phyloP scores from a whole-genome alignment of 2,888 invertebrate species.

The Choreutis nemorana region DNA sequence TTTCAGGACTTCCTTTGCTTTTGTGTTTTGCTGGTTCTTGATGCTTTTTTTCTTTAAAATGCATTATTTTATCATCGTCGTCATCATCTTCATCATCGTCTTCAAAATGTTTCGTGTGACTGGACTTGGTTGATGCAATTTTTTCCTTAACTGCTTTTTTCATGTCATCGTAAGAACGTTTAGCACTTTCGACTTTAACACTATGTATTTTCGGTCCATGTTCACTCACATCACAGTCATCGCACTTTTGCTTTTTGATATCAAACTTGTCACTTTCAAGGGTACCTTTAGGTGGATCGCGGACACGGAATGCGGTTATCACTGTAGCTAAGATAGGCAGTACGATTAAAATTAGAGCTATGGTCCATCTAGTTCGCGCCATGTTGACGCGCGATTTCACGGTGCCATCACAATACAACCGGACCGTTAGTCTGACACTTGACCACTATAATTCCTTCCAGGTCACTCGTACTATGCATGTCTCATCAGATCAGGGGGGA shows the following conservation, averaged over 20 bases:
- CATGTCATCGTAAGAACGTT: conserved; percentile 30
- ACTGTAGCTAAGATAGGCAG: conserved; percentile 56
- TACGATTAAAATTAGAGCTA: conserved; percentile 56
- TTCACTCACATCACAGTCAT: conserved; percentile 45
- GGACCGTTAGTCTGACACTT: conserved; percentile 27
- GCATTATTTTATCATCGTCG: conserved; percentile 17
- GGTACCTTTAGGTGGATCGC: conserved; percentile 44
- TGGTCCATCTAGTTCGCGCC: conserved; percentile 53
- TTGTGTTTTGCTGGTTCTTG: conserved; percentile 11
- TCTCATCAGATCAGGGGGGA: conserved; percentile 31
- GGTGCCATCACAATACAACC: conserved; percentile 53
- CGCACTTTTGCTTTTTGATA: conserved; percentile 42
- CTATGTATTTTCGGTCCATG: conserved; percentile 33
- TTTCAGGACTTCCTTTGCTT: conserved; percentile 6
- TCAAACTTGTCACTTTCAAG: conserved; percentile 24
- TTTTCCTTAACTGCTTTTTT: conserved; percentile 35
- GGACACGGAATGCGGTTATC: conserved; percentile 62
- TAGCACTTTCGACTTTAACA: conserved; percentile 46
- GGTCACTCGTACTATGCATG: too few species aligned
- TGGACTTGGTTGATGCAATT: conserved; percentile 19
- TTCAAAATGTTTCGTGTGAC: conserved; percentile 21
- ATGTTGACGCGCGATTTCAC: conserved; percentile 53
- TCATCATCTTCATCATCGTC: conserved; percentile 26
- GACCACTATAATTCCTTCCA: too few species aligned
- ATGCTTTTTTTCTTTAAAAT: conserved; percentile 18